These are phyloP conservation scores for Osmerus eperlanus DNA, from an alignment of 2,113 vertebrate genomes.

Conservation along the genomic window DNA sequence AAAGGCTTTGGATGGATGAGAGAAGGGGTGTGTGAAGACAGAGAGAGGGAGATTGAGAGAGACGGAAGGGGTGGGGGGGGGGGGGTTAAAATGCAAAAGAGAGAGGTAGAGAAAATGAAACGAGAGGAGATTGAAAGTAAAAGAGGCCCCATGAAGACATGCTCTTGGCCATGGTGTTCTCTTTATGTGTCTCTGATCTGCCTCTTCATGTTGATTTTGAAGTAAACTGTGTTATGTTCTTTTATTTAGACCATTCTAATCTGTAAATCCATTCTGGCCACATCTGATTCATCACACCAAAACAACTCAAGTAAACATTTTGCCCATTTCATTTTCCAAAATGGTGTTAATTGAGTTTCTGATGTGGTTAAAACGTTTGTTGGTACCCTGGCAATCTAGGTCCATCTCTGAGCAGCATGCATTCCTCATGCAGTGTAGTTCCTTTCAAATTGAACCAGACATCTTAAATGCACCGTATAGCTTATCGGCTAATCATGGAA, in stretches of 20 bases:
- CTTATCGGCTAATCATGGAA: slow-evolving; percentile 9
- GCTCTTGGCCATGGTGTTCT: background rate
- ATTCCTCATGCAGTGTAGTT: background rate
- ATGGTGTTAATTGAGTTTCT: slow-evolving; percentile 16
- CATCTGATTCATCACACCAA: slow-evolving; percentile 3
- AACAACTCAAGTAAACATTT: background rate
- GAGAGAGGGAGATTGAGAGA: background rate
- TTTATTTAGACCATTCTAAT: background rate
- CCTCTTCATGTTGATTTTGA: slow-evolving; percentile 2
- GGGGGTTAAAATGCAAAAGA: background rate
- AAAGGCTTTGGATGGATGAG: background rate
- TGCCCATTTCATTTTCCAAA: background rate
- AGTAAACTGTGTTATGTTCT: background rate
- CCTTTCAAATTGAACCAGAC: background rate
- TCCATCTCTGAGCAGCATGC: background rate
- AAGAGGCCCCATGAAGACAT: background rate
- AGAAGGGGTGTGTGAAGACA: background rate
- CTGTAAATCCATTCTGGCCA: background rate
- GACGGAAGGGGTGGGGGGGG: background rate
- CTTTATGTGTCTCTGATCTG: background rate
- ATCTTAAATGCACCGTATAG: slow-evolving; percentile 16
- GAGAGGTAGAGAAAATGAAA: background rate
- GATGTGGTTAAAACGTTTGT: background rate
- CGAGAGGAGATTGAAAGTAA: background rate
- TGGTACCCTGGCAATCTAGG: background rate